Percentiles rank a stretch among this genome's conserved stretches.
Conservation (phyloP, 2,113 vertebrate species). For the Antennarius striatus region DNA sequence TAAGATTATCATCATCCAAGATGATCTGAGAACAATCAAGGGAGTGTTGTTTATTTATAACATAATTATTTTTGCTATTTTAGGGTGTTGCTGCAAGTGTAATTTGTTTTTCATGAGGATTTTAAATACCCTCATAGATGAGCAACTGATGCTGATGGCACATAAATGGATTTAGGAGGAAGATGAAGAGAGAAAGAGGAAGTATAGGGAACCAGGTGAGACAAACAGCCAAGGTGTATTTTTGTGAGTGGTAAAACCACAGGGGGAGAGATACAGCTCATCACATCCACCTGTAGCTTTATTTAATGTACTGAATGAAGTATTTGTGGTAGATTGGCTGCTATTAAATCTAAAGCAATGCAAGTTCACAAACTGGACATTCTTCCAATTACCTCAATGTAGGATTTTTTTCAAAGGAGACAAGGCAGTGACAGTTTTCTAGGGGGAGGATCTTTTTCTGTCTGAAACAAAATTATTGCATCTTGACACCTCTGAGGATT, state of each 20-base stretch:
- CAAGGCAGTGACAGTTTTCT: neutral
- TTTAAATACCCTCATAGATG: no score
- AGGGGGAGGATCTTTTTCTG: neutral
- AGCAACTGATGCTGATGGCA: no score
- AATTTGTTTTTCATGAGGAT: no score
- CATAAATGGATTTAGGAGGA: no score
- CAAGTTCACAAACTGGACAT: neutral
- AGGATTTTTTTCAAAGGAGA: neutral
- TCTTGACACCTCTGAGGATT: no score
- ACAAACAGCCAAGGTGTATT: constrained; percentile 15
- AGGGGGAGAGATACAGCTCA: neutral
- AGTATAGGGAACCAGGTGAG: constrained; percentile 1
- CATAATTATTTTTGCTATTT: no score
- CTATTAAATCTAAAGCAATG: neutral
- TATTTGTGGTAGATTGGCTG: no score
- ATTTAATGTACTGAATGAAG: neutral
- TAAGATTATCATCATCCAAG: no score
- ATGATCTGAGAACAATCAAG: no score
- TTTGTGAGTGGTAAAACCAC: constrained; percentile 1
- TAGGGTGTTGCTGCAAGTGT: no score
- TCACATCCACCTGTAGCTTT: neutral
- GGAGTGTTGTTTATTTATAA: no score
- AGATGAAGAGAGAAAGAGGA: constrained; percentile 9
- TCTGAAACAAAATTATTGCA: neutral
- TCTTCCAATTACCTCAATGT: neutral